phyloP scores from a whole-genome alignment of 2,113 vertebrate genomes.

The Cyprinodon brontotheroides region DNA sequence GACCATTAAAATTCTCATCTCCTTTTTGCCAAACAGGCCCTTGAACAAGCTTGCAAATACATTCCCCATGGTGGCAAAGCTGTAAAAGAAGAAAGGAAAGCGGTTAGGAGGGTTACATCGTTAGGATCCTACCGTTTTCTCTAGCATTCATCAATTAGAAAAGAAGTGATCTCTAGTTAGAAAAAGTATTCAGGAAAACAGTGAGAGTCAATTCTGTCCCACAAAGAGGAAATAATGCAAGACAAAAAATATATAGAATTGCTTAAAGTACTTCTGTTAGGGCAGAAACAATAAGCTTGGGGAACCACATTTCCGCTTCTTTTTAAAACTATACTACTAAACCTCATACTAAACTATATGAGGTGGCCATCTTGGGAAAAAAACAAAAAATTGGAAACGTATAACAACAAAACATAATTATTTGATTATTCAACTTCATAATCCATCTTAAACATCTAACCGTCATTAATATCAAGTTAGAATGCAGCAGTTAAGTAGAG shows the following conservation, averaged over 20 bases:
- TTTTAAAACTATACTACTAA: no score
- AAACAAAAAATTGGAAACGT: not conserved
- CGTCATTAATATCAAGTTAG: not conserved
- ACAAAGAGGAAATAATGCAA: not conserved
- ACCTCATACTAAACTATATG: no score
- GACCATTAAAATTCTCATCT: slow-evolving; percentile 91
- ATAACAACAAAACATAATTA: not conserved
- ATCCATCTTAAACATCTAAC: not conserved
- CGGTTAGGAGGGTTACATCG: not conserved
- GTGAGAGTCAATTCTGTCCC: not conserved
- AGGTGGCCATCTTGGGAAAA: no score
- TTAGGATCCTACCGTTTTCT: not conserved
- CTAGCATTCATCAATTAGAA: not conserved
- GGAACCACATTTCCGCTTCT: not conserved
- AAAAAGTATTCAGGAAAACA: not conserved
- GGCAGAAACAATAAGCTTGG: not conserved
- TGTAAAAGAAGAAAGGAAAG: slow-evolving; percentile 22
- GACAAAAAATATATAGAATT: not conserved
- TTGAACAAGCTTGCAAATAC: slow-evolving; percentile 83
- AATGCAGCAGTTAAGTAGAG: not conserved
- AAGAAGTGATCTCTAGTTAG: not conserved
- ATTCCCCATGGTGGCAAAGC: slow-evolving; percentile 84
- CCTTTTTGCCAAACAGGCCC: slow-evolving; percentile 86
- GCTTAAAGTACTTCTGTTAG: not conserved
- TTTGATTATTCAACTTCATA: not conserved